These are phyloP conservation scores for Apodemia mormo DNA, from an alignment of 2,888 invertebrate genomes.

Conservation along the genomic window DNA sequence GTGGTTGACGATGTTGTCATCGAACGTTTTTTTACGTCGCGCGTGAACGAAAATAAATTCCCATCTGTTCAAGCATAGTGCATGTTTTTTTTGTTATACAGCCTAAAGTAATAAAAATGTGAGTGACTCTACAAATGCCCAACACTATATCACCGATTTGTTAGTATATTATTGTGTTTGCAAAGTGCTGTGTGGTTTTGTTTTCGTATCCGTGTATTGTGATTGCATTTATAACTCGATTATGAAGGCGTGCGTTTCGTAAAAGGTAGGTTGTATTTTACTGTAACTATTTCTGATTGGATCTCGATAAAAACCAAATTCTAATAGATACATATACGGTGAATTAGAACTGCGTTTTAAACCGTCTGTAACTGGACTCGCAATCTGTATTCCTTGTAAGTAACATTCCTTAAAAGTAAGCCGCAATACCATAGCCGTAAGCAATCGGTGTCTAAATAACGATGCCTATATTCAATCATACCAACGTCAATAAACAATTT, in stretches of 20 bases:
- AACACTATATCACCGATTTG: constrained; percentile 46
- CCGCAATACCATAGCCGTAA: constrained; percentile 54
- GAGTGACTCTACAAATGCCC: constrained; percentile 48
- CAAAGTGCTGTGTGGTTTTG: constrained; percentile 68
- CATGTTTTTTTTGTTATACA: constrained; percentile 66
- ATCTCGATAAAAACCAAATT: constrained; percentile 32
- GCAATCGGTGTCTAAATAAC: constrained; percentile 52
- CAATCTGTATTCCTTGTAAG: constrained; percentile 75
- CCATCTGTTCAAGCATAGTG: constrained; percentile 78
- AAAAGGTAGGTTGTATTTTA: constrained; percentile 44
- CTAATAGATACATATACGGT: constrained; percentile 34
- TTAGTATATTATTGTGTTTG: constrained; percentile 59
- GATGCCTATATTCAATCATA: constrained; percentile 42
- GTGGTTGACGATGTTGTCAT: constrained; percentile 39
- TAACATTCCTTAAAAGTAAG: constrained; percentile 59
- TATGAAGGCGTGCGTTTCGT: constrained; percentile 66
- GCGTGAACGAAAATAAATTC: constrained; percentile 74
- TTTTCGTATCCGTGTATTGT: constrained; percentile 64
- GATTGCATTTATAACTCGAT: constrained; percentile 73
- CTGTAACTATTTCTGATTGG: constrained; percentile 20
- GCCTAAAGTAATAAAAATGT: constrained; percentile 58
- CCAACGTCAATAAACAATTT: constrained; percentile 51
- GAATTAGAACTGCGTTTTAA: constrained; percentile 39
- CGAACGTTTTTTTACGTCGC: constrained; percentile 49
- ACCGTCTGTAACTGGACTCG: constrained; percentile 74